Conservation (phyloP, 2,797 vertebrate species). For the Garrulus glandarius region DNA sequence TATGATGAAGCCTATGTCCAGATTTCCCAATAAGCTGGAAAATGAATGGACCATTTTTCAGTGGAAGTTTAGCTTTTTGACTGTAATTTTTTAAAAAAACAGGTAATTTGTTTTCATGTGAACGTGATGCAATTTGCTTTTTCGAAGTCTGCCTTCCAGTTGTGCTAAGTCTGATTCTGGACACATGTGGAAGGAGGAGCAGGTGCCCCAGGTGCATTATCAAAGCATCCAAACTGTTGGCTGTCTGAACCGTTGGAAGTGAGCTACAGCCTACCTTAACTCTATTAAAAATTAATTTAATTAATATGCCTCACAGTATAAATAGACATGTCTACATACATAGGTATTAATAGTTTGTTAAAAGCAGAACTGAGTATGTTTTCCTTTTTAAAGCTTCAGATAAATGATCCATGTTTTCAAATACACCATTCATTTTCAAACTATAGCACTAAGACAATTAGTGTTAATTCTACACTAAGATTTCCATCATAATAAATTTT, state of each 20-base stretch:
- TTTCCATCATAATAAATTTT: neutral
- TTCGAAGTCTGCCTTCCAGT: neutral
- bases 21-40: neutral
- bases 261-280: neutral
- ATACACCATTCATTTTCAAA: neutral
- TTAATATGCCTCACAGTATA: neutral
- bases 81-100: neutral
- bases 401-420: neutral
- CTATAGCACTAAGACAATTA: neutral
- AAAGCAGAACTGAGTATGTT: neutral
- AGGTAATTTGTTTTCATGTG: neutral
- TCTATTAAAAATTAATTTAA: neutral
- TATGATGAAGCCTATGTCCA: neutral
- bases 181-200: neutral
- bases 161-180: neutral
- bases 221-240: neutral
- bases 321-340: neutral
- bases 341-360: neutral
- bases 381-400: neutral
- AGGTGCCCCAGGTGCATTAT: neutral
- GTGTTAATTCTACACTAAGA: neutral
- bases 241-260: neutral
- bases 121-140: neutral
- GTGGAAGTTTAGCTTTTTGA: neutral
- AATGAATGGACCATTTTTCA: neutral